These are phyloP conservation scores for Sandelia bainsii DNA, from an alignment of 2,797 vertebrate species.

Conservation along the genomic window DNA sequence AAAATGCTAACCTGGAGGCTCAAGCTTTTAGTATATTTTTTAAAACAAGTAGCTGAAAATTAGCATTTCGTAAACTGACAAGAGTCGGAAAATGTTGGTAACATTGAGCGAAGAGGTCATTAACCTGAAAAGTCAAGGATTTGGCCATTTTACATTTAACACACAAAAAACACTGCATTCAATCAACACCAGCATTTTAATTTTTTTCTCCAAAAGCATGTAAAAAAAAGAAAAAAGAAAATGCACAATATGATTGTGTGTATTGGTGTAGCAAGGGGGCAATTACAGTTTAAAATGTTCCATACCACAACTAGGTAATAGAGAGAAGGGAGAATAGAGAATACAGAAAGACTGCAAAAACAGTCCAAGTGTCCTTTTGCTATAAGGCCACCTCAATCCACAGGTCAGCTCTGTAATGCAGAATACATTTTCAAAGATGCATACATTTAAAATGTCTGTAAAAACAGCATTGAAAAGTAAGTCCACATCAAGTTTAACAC, in stretches of 20 bases:
- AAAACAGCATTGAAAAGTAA: constrained; percentile 72
- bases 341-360: constrained; percentile 52
- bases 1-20: no score
- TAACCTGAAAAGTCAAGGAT: no score
- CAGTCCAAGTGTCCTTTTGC: constrained; percentile 74
- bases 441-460: constrained; percentile 74
- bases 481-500: constrained; percentile 70
- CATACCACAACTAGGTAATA: constrained; percentile 68
- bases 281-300: constrained; percentile 68
- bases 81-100: no score
- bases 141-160: neutral
- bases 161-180: constrained; percentile 29
- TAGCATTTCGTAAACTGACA: no score
- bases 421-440: constrained; percentile 75
- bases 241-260: constrained; percentile 76
- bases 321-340: constrained; percentile 55
- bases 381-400: constrained; percentile 86
- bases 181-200: constrained; percentile 83
- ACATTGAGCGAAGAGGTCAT: no score
- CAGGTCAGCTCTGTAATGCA: constrained; percentile 78
- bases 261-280: constrained; percentile 58
- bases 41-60: no score
- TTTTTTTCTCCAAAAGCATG: constrained; percentile 83
- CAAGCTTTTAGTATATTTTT: no score
- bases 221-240: constrained; percentile 78